These are phyloP conservation scores for Perccottus glenii DNA, from an alignment of 2,113 vertebrate genomes.

Conservation along the genomic window DNA sequence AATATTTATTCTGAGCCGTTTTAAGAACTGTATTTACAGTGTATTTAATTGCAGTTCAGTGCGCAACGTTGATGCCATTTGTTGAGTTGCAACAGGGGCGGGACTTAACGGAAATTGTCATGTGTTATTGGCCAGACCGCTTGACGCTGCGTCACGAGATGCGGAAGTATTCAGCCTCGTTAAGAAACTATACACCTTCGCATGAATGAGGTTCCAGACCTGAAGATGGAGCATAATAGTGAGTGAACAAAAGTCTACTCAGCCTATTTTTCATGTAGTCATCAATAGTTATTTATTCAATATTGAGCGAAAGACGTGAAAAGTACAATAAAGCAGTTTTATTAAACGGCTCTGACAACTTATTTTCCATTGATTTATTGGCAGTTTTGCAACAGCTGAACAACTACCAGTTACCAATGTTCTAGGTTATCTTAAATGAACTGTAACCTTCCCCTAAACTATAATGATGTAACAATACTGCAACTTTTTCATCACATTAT, in stretches of 20 bases:
- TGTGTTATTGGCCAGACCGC: slow-evolving; percentile 29
- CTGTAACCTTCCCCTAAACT: slow-evolving; percentile 18
- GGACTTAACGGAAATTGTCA: background rate
- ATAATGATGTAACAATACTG: slow-evolving; percentile 7
- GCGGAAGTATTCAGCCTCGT: slow-evolving; percentile 32
- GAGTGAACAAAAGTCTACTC: slow-evolving; percentile 39
- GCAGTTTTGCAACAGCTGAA: too few species aligned
- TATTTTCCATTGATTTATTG: background rate
- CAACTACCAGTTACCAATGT: background rate
- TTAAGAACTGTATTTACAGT: background rate
- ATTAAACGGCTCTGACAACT: too few species aligned
- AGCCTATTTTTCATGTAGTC: background rate
- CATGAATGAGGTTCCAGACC: background rate
- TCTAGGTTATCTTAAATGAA: background rate
- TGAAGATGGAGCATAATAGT: slow-evolving; percentile 63
- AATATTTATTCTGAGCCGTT: background rate
- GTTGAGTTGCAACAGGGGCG: slow-evolving; percentile 15
- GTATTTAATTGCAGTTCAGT: background rate
- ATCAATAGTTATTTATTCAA: background rate
- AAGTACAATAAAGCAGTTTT: too few species aligned
- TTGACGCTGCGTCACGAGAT: background rate
- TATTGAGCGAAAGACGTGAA: too few species aligned
- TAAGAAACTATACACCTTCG: background rate
- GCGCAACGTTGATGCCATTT: slow-evolving; percentile 30
- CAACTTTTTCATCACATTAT: background rate